A percentile compares a stretch with the other conserved stretches of the same genome.
Conservation (phyloP, 2,113 vertebrate species). For the Enhydra lutris region DNA sequence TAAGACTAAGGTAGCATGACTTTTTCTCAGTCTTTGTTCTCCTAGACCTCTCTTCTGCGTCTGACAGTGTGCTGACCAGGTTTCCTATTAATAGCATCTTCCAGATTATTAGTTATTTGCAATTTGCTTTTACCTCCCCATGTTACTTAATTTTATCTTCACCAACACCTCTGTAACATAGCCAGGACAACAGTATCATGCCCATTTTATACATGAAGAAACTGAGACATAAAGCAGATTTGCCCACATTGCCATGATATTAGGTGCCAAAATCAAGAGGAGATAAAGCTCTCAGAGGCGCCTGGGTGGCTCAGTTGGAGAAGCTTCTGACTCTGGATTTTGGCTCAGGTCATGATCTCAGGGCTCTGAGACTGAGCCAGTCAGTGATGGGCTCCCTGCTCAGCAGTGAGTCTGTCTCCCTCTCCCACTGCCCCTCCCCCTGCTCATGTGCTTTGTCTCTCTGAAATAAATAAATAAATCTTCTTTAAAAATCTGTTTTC, state of each 20-base stretch:
- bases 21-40: not conserved
- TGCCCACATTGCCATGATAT: not conserved
- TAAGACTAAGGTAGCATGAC: not conserved
- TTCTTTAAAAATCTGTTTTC: not conserved
- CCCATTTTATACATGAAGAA: not conserved
- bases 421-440: not conserved
- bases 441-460: not conserved
- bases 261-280: not conserved
- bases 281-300: no score
- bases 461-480: not conserved
- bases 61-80: not conserved
- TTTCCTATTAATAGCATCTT: not conserved
- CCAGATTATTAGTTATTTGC: not conserved
- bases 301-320: not conserved
- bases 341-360: not conserved
- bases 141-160: not conserved
- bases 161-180: not conserved
- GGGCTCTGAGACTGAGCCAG: not conserved
- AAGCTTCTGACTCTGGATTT: not conserved
- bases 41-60: not conserved
- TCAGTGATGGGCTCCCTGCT: no score
- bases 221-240: not conserved
- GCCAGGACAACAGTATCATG: not conserved
- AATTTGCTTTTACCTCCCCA: not conserved
- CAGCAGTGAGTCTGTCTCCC: not conserved